Evolutionary conservation across 2,888 invertebrate genomes (phyloP), one percentile per base, ranked within the genome.

Genomic region (Melinaea marsaeus): DNA sequence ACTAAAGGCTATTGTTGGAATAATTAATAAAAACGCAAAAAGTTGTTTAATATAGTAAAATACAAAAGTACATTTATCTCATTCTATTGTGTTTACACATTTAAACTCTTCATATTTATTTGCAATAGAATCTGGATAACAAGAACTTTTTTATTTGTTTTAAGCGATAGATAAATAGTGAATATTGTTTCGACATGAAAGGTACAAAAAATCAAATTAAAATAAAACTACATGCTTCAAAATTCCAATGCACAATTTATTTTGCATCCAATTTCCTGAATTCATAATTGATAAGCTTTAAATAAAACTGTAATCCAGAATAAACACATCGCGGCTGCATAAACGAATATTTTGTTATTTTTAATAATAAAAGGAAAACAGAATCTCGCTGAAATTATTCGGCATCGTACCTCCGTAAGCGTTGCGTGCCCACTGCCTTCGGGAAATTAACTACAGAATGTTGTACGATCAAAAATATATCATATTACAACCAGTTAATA

Each of bases 291-390:
- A 54, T 11, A 37, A 57, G 34, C 34, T 34, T 57, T 51, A 60
- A 57, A 35, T 33, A 55, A 46, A 60, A 60, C 56, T 37, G 32
- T 33, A 47, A 60, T 35, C 35, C 59, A 51, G 42, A 47, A 42
- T 51, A 45, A 66, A 63, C 60, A 57, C 42, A 13, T 7, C 32
- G n/a, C 60, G 47, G 46, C 48, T 11, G 51, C 13, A 63, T 58
- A 47, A 65, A 63, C 59, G 35, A 56, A 57, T 54, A 59, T 59
- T 45, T 55, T 64, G 58, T 64, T 56, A 61, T 64, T 61, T 64
- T 64, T 64, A 42, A 64, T 59, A 48, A 64, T 55, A 54, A 61
- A 64, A 64, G 55, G 61, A 56, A 58, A 58, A 58, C 62, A 58
- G 34, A 60, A 60, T 2, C 51, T 57, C 35, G 34, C 45, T 55